phyloP scores from a whole-genome alignment of 2,113 vertebrate genomes.

The Hiodon tergisus region DNA sequence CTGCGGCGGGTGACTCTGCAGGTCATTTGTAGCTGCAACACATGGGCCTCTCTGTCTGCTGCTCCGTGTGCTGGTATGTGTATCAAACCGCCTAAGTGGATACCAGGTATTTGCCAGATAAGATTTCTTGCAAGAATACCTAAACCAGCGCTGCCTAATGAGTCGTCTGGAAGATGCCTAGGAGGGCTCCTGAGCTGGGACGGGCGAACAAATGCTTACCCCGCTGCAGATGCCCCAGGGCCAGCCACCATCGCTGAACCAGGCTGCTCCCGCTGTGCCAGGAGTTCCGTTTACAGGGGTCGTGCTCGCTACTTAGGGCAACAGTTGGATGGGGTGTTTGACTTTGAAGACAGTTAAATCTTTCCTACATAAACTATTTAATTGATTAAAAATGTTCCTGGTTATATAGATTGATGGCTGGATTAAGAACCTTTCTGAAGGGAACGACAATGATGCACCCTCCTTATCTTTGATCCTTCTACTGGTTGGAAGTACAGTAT shows the following conservation, averaged over 20 bases:
- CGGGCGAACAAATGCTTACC: not conserved
- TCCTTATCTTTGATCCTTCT: too few species aligned
- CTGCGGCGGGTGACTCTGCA: constrained; percentile 32
- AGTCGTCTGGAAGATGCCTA: constrained; percentile 34
- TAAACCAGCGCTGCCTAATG: constrained; percentile 30
- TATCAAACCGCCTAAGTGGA: constrained; percentile 50
- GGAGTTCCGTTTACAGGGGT: not conserved
- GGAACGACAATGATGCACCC: too few species aligned
- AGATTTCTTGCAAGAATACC: constrained; percentile 45
- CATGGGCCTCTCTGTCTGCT: constrained; percentile 2
- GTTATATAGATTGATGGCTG: too few species aligned
- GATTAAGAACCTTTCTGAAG: too few species aligned
- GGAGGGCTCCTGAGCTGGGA: not conserved
- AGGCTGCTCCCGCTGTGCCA: not conserved
- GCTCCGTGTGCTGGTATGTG: constrained; percentile 20
- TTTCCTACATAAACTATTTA: too few species aligned
- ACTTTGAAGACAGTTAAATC: not conserved
- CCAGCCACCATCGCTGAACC: not conserved
- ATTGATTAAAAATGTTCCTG: too few species aligned
- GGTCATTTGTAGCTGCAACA: constrained; percentile 29
- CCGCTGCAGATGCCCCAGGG: not conserved
- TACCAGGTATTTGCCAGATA: constrained; percentile 38
- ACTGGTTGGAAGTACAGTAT: too few species aligned
- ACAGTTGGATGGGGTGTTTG: not conserved
- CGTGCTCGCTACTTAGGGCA: not conserved